Evolutionary conservation across 1,140 invertebrate species (phyloP), one percentile per base, ranked within the genome.

Genomic region (Bactericera cockerelli): DNA sequence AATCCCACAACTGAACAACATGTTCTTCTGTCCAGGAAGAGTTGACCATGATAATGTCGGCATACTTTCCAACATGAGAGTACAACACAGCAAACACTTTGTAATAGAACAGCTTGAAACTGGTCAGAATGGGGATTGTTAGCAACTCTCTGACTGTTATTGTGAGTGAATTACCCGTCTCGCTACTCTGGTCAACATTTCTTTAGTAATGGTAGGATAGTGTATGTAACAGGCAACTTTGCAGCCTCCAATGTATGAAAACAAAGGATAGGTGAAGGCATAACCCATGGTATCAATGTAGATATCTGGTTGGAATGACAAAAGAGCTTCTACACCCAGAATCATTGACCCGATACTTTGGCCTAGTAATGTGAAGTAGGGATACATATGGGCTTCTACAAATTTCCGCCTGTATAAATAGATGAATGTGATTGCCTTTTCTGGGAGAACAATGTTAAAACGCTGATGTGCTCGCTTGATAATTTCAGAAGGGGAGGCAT

Each of bases 221-320:
- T 99, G 96, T 1, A 92, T 86, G 70, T 99, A 99, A 62, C 82
- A 86, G 8, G 79, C 87, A 2, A 94, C 82, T 64, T 80, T 82
- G 65, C 86, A 91, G 13, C 79, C 75, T 6, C 84, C 89, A 59
- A 96, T 69, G 67, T 81, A 86, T 58, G 82, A 83, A 73, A 99
- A 97, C 28, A 96, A 66, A 0, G 92, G 91, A 65, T 90, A 79
- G 0, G 91, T 93, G 71, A 97, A 98, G 0, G 93, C 85, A 73
- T 87, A 95, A 2, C 96, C 95, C 79, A 92, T 97, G 2, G 91
- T 95, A 67, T 99, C 96, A 62, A 99, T 83, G 68, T 84, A 96
- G 59, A 98, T 77, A 75, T 97, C 91, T 81, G 87, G 87, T 67
- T 84, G 80, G 39, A 83, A 75, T 64, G 77, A 79, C 61, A 81